Conservation (phyloP, 2,113 vertebrate species). For the Pavo muticus region DNA sequence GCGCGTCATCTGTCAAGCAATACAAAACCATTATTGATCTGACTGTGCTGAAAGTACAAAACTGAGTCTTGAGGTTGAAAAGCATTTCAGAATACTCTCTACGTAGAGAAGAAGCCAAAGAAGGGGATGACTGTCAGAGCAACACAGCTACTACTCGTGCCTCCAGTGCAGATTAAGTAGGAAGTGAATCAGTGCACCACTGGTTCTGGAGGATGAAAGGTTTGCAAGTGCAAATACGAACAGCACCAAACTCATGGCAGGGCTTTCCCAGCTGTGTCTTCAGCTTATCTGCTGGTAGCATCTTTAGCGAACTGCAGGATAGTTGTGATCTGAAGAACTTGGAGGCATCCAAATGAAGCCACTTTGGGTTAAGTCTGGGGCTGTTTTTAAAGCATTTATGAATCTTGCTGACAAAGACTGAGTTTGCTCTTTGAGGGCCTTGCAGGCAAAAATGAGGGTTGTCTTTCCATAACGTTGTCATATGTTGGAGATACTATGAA, state of each 20-base stretch:
- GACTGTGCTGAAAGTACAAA: background rate
- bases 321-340: background rate
- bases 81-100: background rate
- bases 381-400: background rate
- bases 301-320: background rate
- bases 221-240: background rate
- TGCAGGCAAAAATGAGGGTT: background rate
- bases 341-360: background rate
- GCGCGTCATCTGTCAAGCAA: background rate
- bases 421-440: background rate
- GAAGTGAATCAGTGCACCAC: background rate
- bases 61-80: background rate
- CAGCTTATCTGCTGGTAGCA: background rate
- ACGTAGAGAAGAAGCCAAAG: background rate
- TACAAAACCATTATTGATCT: background rate
- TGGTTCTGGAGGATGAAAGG: background rate
- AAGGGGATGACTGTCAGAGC: background rate
- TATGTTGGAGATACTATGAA: background rate
- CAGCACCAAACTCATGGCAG: background rate
- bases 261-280: background rate
- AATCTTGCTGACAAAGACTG: background rate
- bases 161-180: background rate
- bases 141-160: background rate
- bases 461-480: background rate
- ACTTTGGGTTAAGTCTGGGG: background rate